Evolutionary conservation across 2,113 vertebrate species (phyloP).

Genomic region (Sander lucioperca): DNA sequence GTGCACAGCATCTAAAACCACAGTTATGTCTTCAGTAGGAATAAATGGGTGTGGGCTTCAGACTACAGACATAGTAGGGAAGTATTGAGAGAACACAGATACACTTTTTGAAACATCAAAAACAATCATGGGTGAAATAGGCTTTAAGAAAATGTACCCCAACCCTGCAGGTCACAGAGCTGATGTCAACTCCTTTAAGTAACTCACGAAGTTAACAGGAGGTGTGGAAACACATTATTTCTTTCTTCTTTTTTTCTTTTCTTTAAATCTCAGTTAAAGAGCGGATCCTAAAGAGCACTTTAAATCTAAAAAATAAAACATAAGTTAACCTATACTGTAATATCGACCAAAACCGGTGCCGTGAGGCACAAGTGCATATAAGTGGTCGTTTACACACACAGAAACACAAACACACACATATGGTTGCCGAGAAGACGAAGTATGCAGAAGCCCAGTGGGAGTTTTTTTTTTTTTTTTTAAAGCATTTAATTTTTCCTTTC

Average conservation of each 20-base stretch:
- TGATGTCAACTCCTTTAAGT: constrained; percentile 37
- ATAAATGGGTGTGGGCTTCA: not conserved
- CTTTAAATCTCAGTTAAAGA: too few relatives aligned
- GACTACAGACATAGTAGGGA: too few relatives aligned
- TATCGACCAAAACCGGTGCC: not conserved
- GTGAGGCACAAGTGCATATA: not conserved
- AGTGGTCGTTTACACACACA: constrained; percentile 13
- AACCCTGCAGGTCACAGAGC: not conserved
- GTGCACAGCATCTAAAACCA: not conserved
- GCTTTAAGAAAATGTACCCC: too few relatives aligned
- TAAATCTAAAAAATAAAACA: constrained; percentile 24
- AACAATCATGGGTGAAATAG: too few relatives aligned
- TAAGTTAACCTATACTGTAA: not conserved
- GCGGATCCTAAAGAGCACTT: not conserved
- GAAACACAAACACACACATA: constrained; percentile 1
- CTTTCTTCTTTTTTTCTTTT: too few relatives aligned
- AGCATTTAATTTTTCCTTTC: constrained; percentile 66
- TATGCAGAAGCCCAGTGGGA: constrained; percentile 56
- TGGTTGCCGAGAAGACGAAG: constrained; percentile 51
- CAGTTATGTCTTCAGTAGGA: not conserved
- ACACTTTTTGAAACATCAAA: not conserved
- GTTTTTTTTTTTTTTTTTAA: constrained; percentile 27
- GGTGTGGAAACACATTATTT: constrained; percentile 18
- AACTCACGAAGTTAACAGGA: not conserved
- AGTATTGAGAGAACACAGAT: not conserved